Conservation (phyloP, 2,113 vertebrate species). For the Murina feae region DNA sequence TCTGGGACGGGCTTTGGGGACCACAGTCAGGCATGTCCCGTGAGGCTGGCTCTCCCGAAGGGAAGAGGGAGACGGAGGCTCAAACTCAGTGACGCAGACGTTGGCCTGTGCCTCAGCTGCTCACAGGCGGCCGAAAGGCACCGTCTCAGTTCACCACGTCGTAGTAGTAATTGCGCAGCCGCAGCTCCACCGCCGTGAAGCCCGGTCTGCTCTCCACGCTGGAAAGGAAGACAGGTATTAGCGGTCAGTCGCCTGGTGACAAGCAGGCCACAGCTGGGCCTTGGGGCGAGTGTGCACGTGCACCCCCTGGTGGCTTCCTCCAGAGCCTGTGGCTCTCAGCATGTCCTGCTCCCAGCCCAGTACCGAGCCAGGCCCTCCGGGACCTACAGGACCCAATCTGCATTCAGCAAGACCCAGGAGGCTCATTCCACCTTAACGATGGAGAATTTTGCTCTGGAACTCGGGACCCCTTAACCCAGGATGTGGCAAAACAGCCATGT, state of each 20-base stretch:
- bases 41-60: background rate
- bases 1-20: background rate
- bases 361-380: too few relatives aligned
- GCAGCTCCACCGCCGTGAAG: conserved; percentile 87
- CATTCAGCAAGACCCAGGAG: rapidly evolving
- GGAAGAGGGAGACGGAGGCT: background rate
- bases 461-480: background rate
- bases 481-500: background rate
- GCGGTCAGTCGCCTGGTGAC: too few relatives aligned
- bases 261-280: too few relatives aligned
- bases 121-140: background rate
- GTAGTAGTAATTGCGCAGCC: conserved; percentile 93
- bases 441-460: background rate
- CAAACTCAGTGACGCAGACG: background rate
- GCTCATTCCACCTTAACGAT: too few relatives aligned
- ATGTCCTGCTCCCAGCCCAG: rapidly evolving
- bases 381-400: background rate
- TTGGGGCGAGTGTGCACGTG: too few relatives aligned
- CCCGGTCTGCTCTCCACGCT: conserved; percentile 88
- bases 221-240: conserved; percentile 52
- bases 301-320: rapidly evolving
- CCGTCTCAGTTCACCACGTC: conserved; percentile 88
- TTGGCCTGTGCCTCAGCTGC: background rate
- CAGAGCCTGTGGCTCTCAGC: background rate
- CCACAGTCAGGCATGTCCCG: background rate